Evolutionary conservation across 2,113 vertebrate genomes (phyloP).

Genomic region (Amblyornis subalaris): DNA sequence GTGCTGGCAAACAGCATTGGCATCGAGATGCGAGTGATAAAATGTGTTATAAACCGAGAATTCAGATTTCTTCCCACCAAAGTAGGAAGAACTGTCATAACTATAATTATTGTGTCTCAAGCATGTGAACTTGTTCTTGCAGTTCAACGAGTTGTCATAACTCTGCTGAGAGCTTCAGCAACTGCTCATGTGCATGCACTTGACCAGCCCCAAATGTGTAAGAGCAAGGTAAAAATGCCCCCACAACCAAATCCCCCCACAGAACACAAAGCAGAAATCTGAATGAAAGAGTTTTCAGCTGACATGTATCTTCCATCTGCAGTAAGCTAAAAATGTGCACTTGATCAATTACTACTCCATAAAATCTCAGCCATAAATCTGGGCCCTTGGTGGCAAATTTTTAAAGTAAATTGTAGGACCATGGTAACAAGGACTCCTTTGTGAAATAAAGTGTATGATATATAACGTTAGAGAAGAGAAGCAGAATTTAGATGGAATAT

Average conservation of each 20-base stretch:
- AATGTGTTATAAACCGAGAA: neutral
- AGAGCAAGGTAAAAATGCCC: neutral
- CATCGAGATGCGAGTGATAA: neutral
- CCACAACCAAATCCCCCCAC: neutral
- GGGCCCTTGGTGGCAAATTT: neutral
- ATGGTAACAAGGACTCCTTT: neutral
- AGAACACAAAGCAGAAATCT: neutral
- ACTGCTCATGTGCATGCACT: neutral
- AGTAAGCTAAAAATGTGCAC: constrained; percentile 1
- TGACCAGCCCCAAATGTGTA: neutral
- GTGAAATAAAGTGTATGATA: neutral
- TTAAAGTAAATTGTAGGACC: neutral
- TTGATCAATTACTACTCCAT: neutral
- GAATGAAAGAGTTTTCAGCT: neutral
- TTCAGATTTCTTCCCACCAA: neutral
- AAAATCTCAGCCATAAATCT: neutral
- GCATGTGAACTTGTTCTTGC: neutral
- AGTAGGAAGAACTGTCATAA: neutral
- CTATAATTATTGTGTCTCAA: neutral
- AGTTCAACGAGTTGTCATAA: neutral
- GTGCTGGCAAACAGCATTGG: neutral
- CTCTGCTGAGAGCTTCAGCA: neutral
- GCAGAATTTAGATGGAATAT: neutral
- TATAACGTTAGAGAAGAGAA: neutral
- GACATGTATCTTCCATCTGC: neutral